Evolutionary conservation across 2,888 invertebrate species (phyloP).

Genomic region (Epinotia demarniana): DNA sequence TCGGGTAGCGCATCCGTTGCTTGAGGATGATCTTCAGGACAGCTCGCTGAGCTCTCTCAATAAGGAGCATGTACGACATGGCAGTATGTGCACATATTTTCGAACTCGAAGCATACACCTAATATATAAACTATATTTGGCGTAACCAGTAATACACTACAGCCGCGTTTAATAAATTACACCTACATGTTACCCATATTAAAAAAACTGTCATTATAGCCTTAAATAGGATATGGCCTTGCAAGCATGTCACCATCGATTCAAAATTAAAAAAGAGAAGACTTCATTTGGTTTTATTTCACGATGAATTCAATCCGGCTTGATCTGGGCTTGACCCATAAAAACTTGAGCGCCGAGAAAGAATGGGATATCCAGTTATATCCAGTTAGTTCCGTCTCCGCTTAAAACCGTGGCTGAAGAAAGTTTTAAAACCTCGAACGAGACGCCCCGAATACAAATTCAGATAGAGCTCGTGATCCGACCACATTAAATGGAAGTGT

Average conservation of each 20-base stretch:
- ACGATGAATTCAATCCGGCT: constrained; percentile 66
- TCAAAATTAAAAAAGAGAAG: constrained; percentile 44
- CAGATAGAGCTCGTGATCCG: constrained; percentile 62
- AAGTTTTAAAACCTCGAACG: constrained; percentile 73
- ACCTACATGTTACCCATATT: background rate
- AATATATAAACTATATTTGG: no score
- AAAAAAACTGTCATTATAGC: background rate
- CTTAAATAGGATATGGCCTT: background rate
- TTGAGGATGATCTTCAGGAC: no score
- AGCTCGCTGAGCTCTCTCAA: no score
- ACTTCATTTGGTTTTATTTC: constrained; percentile 53
- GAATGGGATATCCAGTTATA: constrained; percentile 73
- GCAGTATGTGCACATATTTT: no score
- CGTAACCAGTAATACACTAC: no score
- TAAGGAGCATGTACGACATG: no score
- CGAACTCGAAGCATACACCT: no score
- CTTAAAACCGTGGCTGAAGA: constrained; percentile 71
- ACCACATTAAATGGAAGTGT: constrained; percentile 59
- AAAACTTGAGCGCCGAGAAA: constrained; percentile 71
- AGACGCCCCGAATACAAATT: constrained; percentile 74
- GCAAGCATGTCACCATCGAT: background rate
- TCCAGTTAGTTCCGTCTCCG: constrained; percentile 75
- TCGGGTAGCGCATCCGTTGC: no score
- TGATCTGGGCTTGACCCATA: constrained; percentile 81
- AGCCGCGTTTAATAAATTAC: background rate